These are phyloP conservation scores for Ginglymostoma cirratum DNA, from an alignment of 2,113 vertebrate species.

Conservation along the genomic window DNA sequence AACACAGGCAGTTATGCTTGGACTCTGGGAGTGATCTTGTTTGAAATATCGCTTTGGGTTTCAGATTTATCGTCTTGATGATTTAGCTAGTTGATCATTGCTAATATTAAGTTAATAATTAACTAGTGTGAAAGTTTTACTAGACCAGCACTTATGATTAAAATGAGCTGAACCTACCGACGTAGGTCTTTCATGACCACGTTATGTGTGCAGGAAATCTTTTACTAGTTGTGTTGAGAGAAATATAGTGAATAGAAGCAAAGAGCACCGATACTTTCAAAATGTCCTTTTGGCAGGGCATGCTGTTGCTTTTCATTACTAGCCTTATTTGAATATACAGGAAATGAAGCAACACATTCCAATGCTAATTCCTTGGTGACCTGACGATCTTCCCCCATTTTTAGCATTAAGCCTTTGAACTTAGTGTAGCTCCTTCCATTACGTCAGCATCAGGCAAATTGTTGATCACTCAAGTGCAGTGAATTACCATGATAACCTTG, in stretches of 20 bases:
- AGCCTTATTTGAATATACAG: background rate
- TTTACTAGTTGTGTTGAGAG: background rate
- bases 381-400: background rate
- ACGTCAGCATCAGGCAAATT: background rate
- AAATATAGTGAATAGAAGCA: background rate
- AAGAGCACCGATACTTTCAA: background rate
- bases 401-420: background rate
- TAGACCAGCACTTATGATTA: no score
- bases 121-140: background rate
- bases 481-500: background rate
- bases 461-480: background rate
- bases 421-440: background rate
- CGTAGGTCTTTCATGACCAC: no score
- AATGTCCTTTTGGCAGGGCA: background rate
- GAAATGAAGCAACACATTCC: background rate
- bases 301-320: background rate
- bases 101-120: background rate
- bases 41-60: background rate
- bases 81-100: background rate
- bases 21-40: background rate
- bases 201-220: background rate
- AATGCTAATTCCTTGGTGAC: slow-evolving; percentile 3
- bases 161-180: background rate
- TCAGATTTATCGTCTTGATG: background rate
- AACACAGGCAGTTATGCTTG: background rate